phyloP scores from a whole-genome alignment of 23 tunicate genomes.

The Halocynthia aurantium region DNA sequence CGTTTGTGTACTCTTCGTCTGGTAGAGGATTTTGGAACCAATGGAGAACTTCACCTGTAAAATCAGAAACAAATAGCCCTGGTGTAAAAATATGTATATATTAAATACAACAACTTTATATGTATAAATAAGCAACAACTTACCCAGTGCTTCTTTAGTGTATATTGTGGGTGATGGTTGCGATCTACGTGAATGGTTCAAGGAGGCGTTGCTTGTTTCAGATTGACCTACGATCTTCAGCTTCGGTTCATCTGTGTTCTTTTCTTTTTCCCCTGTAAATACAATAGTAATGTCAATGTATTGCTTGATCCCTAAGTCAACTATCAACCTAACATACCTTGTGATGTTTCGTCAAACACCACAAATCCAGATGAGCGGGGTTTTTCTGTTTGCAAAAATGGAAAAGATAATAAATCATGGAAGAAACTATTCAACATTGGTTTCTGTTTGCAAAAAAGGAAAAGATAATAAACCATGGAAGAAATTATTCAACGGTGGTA shows the following conservation, averaged over 20 bases:
- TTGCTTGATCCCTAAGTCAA: too few species aligned
- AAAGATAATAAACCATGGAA: too few species aligned
- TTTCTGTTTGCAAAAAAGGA: too few species aligned
- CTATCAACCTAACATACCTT: neutral
- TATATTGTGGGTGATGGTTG: slow-evolving; percentile 23
- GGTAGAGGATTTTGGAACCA: slow-evolving; percentile 16
- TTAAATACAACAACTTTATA: neutral
- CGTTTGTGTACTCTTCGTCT: neutral
- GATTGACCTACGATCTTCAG: neutral
- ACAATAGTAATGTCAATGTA: too few species aligned
- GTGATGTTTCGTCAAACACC: neutral
- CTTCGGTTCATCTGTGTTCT: neutral
- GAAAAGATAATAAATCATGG: too few species aligned
- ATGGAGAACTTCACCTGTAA: neutral
- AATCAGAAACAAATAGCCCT: neutral
- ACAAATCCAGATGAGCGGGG: neutral
- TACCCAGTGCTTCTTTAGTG: slow-evolving; percentile 18
- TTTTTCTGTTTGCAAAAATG: too few species aligned
- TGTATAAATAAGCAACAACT: neutral
- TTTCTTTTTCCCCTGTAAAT: too few species aligned
- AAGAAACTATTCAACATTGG: too few species aligned
- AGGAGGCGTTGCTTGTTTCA: slow-evolving; percentile 1
- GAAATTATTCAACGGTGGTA: too few species aligned
- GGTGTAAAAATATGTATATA: neutral
- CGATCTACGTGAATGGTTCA: slow-evolving; percentile 17